Conservation (phyloP, 2,113 vertebrate genomes). For the Microcebus ravelobensis region DNA sequence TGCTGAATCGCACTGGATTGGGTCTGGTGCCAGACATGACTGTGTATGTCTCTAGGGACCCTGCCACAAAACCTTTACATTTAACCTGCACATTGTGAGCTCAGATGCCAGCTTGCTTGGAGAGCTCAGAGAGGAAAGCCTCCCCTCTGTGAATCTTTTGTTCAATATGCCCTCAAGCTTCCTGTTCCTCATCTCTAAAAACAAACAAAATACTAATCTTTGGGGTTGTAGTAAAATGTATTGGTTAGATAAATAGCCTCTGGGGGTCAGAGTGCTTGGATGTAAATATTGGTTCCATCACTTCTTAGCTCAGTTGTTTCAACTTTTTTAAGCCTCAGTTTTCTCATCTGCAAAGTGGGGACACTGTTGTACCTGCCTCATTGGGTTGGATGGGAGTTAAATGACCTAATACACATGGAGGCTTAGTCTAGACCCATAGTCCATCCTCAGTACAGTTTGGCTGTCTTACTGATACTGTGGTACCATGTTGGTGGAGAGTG, state of each 20-base stretch:
- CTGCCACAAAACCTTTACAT: not conserved
- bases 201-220: not conserved
- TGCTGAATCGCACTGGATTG: not conserved
- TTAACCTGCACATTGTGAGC: not conserved
- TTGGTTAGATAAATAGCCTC: not conserved
- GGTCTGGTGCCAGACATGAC: not conserved
- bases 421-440: not conserved
- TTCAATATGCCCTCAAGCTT: not conserved
- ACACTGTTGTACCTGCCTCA: not conserved
- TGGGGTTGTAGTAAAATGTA: not conserved
- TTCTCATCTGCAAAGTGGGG: slow-evolving; percentile 23
- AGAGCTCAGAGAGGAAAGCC: not conserved
- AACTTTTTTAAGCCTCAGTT: not conserved
- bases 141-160: not conserved
- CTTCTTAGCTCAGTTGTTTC: not conserved
- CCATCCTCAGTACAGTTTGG: not conserved
- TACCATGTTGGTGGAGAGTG: not conserved
- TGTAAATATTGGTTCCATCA: not conserved
- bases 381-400: not conserved
- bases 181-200: not conserved
- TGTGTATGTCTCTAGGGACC: accelerated
- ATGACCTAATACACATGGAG: not conserved
- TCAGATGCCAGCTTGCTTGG: not conserved
- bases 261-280: not conserved
- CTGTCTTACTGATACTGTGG: not conserved